Conservation (phyloP, 2,888 invertebrate genomes). For the Mythimna loreyi region DNA sequence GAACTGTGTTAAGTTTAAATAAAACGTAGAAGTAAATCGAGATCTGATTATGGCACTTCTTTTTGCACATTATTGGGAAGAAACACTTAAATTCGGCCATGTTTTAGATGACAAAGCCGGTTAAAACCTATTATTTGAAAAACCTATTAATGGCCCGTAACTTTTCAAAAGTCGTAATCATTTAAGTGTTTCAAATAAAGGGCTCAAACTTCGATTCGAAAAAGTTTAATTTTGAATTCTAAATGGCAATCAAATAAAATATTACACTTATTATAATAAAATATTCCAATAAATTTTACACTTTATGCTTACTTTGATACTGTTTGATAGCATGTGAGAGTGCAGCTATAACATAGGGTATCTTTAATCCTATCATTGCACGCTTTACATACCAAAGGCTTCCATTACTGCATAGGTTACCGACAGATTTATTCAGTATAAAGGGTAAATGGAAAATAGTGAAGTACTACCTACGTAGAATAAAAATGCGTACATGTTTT, state of each 20-base stretch:
- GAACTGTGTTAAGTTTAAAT: no score
- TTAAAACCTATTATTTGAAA: neutral
- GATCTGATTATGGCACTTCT: neutral
- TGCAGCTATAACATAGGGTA: neutral
- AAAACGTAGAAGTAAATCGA: neutral
- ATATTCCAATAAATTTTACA: no score
- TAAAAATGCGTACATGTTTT: slow-evolving; percentile 44
- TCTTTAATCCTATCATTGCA: slow-evolving; percentile 28
- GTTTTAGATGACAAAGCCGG: neutral
- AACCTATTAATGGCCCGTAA: neutral
- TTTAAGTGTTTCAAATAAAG: neutral
- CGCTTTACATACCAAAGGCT: slow-evolving; percentile 35
- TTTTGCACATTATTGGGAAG: neutral
- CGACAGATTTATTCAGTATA: slow-evolving; percentile 17
- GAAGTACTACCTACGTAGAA: slow-evolving; percentile 8
- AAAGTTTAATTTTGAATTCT: neutral
- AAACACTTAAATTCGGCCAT: neutral
- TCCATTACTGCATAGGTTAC: slow-evolving; percentile 30
- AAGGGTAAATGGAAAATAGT: slow-evolving; percentile 27
- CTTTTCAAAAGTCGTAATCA: neutral
- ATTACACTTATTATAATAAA: no score
- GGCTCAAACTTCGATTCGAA: neutral
- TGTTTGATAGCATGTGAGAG: neutral
- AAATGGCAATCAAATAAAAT: neutral
- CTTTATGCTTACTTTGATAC: neutral